These are phyloP conservation scores for Lytechinus pictus DNA, from an alignment of 35 echinoderm and acorn worm genomes.

Conservation along the genomic window DNA sequence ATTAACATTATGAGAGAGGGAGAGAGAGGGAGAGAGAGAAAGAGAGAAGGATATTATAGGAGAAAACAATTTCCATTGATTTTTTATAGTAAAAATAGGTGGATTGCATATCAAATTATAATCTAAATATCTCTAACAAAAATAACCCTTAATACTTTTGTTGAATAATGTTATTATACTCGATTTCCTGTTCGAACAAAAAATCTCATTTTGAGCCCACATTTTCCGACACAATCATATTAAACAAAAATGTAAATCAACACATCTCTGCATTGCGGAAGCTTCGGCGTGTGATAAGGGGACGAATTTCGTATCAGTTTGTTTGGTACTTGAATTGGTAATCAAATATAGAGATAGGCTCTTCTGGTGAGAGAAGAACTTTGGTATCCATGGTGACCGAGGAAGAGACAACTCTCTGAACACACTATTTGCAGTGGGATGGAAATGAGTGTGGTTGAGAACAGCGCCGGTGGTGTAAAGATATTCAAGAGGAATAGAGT, in stretches of 20 bases:
- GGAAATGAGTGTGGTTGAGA: background rate
- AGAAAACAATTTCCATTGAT: too few relatives aligned
- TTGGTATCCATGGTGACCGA: background rate
- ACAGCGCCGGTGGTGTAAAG: background rate
- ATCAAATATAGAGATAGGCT: conserved; percentile 10
- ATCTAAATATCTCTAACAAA: too few relatives aligned
- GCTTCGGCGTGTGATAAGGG: background rate
- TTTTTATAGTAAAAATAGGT: too few relatives aligned
- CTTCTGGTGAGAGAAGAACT: conserved; percentile 22
- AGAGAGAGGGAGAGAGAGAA: background rate
- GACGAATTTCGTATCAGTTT: background rate
- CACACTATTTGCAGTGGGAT: conserved; percentile 21
- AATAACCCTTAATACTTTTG: too few relatives aligned
- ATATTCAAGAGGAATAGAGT: background rate
- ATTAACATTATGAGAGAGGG: background rate
- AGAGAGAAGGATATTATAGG: background rate
- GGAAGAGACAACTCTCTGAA: conserved; percentile 19
- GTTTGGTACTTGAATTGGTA: conserved; percentile 19
- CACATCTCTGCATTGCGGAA: background rate
- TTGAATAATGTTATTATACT: too few relatives aligned
- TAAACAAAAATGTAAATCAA: background rate
- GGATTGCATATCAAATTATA: too few relatives aligned
- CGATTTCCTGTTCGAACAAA: too few relatives aligned
- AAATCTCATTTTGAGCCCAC: too few relatives aligned
- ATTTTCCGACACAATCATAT: too few relatives aligned